phyloP scores from a whole-genome alignment of 2,797 vertebrate genomes.

The Moxostoma hubbsi region DNA sequence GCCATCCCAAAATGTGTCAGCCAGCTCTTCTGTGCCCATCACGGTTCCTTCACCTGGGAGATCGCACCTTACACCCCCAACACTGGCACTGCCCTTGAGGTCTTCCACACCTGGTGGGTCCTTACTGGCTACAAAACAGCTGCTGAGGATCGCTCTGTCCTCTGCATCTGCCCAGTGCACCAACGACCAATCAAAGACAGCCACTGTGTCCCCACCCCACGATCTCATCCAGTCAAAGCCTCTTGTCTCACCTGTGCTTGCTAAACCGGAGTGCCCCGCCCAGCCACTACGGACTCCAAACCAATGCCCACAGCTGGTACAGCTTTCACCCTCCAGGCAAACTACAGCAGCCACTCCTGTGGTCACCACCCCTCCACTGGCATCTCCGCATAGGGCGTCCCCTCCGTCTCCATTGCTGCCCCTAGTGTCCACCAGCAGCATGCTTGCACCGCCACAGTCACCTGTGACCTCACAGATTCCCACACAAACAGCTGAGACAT shows the following conservation, averaged over 20 bases:
- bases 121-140: constrained; percentile 80
- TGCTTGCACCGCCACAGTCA: constrained; percentile 70
- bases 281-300: constrained; percentile 74
- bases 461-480: constrained; percentile 83
- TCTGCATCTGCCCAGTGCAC: constrained; percentile 81
- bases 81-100: constrained; percentile 71
- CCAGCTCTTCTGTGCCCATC: constrained; percentile 60
- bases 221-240: constrained; percentile 76
- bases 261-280: constrained; percentile 65
- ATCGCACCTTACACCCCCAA: constrained; percentile 71
- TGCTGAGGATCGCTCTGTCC: constrained; percentile 87
- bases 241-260: constrained; percentile 71
- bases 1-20: constrained; percentile 62
- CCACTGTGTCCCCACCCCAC: constrained; percentile 78
- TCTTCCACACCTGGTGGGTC: constrained; percentile 74
- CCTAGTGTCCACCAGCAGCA: constrained; percentile 73
- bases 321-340: constrained; percentile 72
- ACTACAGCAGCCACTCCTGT: constrained; percentile 57
- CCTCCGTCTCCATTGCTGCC: constrained; percentile 73
- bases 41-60: constrained; percentile 69
- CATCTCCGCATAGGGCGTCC: constrained; percentile 61
- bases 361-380: constrained; percentile 69
- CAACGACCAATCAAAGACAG: constrained; percentile 81
- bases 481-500: constrained; percentile 77
- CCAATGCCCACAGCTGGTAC: constrained; percentile 58